Percentiles rank a stretch among this genome's conserved stretches.
phyloP scores from a whole-genome alignment of 2,888 invertebrate genomes.

The Holacanthella duospinosa region DNA sequence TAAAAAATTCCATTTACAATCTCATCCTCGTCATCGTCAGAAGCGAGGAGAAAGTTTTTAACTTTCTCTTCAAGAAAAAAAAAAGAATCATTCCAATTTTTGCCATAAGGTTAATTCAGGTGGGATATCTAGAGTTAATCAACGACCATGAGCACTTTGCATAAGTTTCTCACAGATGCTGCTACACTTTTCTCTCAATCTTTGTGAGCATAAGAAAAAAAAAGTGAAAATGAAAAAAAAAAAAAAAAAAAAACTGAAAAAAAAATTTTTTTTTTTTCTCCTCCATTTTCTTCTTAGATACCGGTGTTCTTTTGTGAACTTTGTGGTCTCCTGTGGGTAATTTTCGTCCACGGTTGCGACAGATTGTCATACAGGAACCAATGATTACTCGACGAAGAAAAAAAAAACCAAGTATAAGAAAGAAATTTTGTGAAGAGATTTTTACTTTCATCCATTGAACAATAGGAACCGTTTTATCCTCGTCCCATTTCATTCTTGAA shows the following conservation, averaged over 20 bases:
- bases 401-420: not conserved
- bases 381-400: conserved; percentile 3
- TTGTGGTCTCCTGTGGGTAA: conserved; percentile 9
- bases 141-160: not conserved
- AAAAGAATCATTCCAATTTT: not conserved
- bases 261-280: not conserved
- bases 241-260: not conserved
- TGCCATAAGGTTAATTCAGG: not conserved
- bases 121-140: not conserved
- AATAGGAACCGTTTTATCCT: conserved; percentile 12
- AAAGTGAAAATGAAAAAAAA: not conserved
- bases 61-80: too few species aligned
- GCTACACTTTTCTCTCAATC: not conserved
- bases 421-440: not conserved
- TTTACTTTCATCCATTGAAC: not conserved
- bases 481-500: conserved; percentile 10
- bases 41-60: not conserved
- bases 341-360: conserved; percentile 8
- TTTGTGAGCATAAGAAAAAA: not conserved
- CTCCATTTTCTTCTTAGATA: not conserved
- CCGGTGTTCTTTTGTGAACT: too few species aligned
- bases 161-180: too few species aligned
- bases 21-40: too few species aligned
- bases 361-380: conserved; percentile 10
- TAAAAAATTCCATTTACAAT: too few species aligned